Percentiles rank a stretch among this genome's conserved stretches.
phyloP scores from a whole-genome alignment of 2,888 invertebrate species.

The Dolomedes plantarius region DNA sequence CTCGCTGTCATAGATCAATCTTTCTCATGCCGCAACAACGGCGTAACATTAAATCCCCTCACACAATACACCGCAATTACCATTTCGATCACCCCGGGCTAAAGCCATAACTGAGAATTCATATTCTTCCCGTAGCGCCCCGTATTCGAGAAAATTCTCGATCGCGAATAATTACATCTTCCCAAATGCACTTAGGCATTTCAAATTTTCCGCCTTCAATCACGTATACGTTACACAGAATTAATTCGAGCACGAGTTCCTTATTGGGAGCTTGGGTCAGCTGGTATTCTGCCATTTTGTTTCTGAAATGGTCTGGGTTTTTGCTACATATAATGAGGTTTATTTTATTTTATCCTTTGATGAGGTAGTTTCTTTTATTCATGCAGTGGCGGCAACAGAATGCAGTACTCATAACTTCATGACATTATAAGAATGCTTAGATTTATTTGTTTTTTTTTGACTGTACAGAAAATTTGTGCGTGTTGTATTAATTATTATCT shows the following conservation, averaged over 20 bases:
- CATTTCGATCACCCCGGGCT: neutral
- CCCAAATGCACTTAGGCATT: slow-evolving; percentile 13
- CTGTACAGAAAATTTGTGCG: too few relatives aligned
- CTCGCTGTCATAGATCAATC: neutral
- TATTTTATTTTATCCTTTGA: too few relatives aligned
- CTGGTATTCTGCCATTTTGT: neutral
- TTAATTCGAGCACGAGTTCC: neutral
- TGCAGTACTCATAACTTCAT: too few relatives aligned
- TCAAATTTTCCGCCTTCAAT: slow-evolving; percentile 49
- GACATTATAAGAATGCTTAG: too few relatives aligned
- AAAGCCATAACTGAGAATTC: slow-evolving; percentile 14
- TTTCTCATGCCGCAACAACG: neutral
- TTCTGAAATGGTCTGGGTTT: too few relatives aligned
- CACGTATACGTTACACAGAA: slow-evolving; percentile 64
- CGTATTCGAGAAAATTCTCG: neutral
- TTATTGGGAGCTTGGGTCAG: neutral
- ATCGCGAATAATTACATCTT: slow-evolving; percentile 14
- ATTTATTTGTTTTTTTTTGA: too few relatives aligned
- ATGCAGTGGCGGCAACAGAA: too few relatives aligned
- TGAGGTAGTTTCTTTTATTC: too few relatives aligned
- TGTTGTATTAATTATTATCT: too few relatives aligned
- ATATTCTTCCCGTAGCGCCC: neutral
- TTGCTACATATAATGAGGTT: too few relatives aligned
- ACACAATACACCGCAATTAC: slow-evolving; percentile 13
- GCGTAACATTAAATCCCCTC: neutral